Conservation (phyloP, 1,140 invertebrate species). For the Bombus sibiricus region DNA sequence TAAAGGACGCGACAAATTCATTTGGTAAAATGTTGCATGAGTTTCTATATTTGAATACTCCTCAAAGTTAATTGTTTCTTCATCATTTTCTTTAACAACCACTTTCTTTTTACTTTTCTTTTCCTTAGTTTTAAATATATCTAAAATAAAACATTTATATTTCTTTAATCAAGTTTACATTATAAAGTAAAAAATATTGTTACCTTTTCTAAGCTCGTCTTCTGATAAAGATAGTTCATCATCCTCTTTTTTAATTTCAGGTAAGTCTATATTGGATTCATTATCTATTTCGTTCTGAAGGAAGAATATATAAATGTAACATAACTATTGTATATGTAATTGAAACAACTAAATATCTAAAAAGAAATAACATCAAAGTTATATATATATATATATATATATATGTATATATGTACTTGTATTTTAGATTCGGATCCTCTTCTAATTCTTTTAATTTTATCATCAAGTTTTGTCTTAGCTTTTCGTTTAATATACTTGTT, state of each 20-base stretch:
- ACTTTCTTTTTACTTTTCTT: slow-evolving; percentile 72
- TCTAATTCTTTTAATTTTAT: slow-evolving; percentile 90
- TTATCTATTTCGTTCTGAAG: slow-evolving; percentile 54
- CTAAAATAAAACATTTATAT: slow-evolving; percentile 62
- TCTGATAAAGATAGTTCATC: slow-evolving; percentile 85
- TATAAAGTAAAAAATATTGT: slow-evolving; percentile 23
- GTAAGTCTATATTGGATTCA: slow-evolving; percentile 68
- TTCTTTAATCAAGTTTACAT: background rate
- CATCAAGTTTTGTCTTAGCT: slow-evolving; percentile 91
- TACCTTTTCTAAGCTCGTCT: slow-evolving; percentile 88
- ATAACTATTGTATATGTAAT: background rate
- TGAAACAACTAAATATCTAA: slow-evolving; percentile 24
- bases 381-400: background rate
- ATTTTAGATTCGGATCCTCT: slow-evolving; percentile 79
- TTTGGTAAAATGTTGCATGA: slow-evolving; percentile 92
- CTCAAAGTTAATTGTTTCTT: slow-evolving; percentile 88
- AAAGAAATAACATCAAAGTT: slow-evolving; percentile 1
- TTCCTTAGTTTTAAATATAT: slow-evolving; percentile 76
- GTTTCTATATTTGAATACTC: slow-evolving; percentile 88
- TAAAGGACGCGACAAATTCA: slow-evolving; percentile 95
- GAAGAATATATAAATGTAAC: slow-evolving; percentile 37
- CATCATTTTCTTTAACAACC: slow-evolving; percentile 79
- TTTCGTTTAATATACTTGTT: slow-evolving; percentile 92
- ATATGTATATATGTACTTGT: slow-evolving; percentile 71
- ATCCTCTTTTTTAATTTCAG: slow-evolving; percentile 72